phyloP scores from a whole-genome alignment of 2,888 invertebrate genomes.

The Hydroisotoma schaefferi region DNA sequence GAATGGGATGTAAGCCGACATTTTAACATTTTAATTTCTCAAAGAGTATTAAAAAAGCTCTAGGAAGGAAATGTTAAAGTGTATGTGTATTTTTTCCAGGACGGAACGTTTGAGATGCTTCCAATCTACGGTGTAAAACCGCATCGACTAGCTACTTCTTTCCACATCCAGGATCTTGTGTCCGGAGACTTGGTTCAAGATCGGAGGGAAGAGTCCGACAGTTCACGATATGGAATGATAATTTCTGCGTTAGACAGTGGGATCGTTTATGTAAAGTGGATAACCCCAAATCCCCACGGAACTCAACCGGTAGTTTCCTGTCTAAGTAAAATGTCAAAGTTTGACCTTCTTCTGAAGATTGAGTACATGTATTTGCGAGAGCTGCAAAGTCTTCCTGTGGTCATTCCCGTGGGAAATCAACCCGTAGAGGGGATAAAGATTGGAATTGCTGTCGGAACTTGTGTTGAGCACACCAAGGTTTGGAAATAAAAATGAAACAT shows the following conservation, averaged over 20 bases:
- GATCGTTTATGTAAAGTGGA: slow-evolving; percentile 23
- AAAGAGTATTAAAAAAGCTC: not conserved
- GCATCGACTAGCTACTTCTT: not conserved
- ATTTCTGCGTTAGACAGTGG: not conserved
- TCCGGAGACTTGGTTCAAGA: slow-evolving; percentile 19
- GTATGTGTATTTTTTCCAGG: slow-evolving; percentile 12
- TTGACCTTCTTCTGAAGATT: slow-evolving; percentile 9
- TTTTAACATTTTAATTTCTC: not conserved
- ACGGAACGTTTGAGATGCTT: slow-evolving; percentile 14
- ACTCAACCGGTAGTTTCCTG: not conserved
- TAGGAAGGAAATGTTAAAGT: not conserved
- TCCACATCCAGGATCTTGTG: not conserved
- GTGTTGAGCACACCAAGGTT: slow-evolving; percentile 8
- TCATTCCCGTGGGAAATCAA: not conserved
- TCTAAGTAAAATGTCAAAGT: not conserved
- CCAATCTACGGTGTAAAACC: slow-evolving; percentile 17
- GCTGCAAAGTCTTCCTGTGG: slow-evolving; percentile 9
- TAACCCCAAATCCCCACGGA: slow-evolving; percentile 8
- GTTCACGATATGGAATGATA: slow-evolving; percentile 19
- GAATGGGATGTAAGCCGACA: slow-evolving; percentile 22
- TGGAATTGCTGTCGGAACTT: slow-evolving; percentile 20
- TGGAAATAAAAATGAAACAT: not conserved
- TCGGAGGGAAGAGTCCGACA: not conserved
- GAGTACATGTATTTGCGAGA: slow-evolving; percentile 14
- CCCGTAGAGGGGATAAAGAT: not conserved